A percentile compares a stretch with the other conserved stretches of the same genome.
Conservation (phyloP, 2,113 vertebrate genomes). For the Charadrius vociferus region DNA sequence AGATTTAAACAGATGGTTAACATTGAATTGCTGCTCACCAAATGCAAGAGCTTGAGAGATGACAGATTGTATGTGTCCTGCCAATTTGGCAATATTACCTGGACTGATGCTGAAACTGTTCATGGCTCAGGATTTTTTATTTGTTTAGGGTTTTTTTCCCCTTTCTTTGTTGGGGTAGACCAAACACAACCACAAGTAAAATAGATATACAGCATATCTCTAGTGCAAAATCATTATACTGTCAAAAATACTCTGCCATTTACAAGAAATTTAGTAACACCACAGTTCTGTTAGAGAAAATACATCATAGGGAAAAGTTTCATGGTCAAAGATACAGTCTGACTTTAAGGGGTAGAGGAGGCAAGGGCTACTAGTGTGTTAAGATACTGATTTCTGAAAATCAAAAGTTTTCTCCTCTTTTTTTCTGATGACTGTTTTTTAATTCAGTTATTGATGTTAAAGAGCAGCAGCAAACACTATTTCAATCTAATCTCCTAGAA, state of each 20-base stretch:
- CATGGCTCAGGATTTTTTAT: not conserved
- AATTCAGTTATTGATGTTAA: not conserved
- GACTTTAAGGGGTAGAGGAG: not conserved
- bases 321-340: not conserved
- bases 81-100: slow-evolving; percentile 26
- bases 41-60: slow-evolving; percentile 7
- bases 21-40: not conserved
- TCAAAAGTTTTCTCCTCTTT: not conserved
- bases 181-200: not conserved
- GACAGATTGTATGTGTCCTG: not conserved
- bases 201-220: not conserved
- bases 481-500: not conserved
- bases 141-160: not conserved
- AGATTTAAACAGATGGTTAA: slow-evolving; percentile 24
- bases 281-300: not conserved
- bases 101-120: not conserved
- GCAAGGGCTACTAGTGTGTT: not conserved
- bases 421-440: not conserved
- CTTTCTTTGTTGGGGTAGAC: not conserved
- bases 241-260: not conserved
- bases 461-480: not conserved
- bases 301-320: not conserved
- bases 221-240: not conserved
- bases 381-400: not conserved
- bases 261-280: not conserved